phyloP scores from a whole-genome alignment of 2,888 invertebrate genomes.

The Sarcophaga caerulescens region DNA sequence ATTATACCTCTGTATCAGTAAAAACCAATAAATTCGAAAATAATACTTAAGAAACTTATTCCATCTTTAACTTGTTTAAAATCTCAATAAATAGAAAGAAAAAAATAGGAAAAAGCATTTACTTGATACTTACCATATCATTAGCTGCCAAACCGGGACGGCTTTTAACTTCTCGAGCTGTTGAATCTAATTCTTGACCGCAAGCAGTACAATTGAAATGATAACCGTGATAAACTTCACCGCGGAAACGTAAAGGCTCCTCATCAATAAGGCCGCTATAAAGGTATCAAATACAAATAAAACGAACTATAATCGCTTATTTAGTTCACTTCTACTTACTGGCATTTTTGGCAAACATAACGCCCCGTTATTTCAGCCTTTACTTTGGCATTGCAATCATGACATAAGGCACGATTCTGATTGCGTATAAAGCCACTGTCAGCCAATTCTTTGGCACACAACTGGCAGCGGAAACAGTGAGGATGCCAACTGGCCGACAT shows the following conservation, averaged over 20 bases:
- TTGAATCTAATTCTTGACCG: slow-evolving; percentile 95
- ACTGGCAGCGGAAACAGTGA: slow-evolving; percentile 97
- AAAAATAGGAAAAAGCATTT: not conserved
- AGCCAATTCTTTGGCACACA: slow-evolving; percentile 94
- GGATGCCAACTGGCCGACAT: slow-evolving; percentile 99
- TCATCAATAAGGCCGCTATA: slow-evolving; percentile 93
- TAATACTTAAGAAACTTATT: too few species aligned
- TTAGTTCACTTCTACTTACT: slow-evolving; percentile 85
- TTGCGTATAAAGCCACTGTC: slow-evolving; percentile 98
- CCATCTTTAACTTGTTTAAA: too few species aligned
- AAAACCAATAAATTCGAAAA: too few species aligned
- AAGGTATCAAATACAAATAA: slow-evolving; percentile 1
- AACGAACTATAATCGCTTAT: not conserved
- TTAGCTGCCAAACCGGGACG: slow-evolving; percentile 94
- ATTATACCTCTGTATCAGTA: too few species aligned
- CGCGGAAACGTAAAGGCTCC: slow-evolving; percentile 93
- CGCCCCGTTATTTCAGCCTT: slow-evolving; percentile 97
- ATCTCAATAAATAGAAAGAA: too few species aligned
- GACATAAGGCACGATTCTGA: slow-evolving; percentile 92
- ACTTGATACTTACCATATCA: slow-evolving; percentile 85
- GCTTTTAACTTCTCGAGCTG: slow-evolving; percentile 97
- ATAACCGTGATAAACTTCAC: slow-evolving; percentile 99
- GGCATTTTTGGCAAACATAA: slow-evolving; percentile 99
- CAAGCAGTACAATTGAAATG: slow-evolving; percentile 98
- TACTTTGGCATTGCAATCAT: slow-evolving; percentile 97